These are phyloP conservation scores for Drosophila koepferae DNA, from an alignment of 2,888 invertebrate species.

Conservation along the genomic window DNA sequence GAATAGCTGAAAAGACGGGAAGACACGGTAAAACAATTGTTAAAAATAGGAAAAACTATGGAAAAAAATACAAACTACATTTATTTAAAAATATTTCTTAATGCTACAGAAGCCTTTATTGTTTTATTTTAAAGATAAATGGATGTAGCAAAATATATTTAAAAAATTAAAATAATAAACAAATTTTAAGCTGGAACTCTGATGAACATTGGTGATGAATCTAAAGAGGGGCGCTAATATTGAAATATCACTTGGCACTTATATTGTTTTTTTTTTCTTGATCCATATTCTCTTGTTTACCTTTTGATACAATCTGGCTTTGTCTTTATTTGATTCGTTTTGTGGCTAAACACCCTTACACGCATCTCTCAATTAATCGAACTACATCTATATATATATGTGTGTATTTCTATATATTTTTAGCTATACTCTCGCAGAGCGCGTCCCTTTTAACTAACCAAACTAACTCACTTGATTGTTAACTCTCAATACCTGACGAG, in stretches of 20 bases:
- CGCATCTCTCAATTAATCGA: slow-evolving; percentile 62
- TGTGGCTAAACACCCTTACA: slow-evolving; percentile 54
- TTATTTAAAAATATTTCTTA: too few species aligned
- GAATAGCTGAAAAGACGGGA: too few species aligned
- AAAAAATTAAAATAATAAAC: too few species aligned
- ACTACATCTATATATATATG: slow-evolving; percentile 50
- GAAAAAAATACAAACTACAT: too few species aligned
- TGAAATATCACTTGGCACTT: slow-evolving; percentile 17
- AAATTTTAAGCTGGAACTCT: too few species aligned
- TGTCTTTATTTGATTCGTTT: slow-evolving; percentile 26
- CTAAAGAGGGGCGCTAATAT: not conserved
- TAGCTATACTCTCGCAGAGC: slow-evolving; percentile 82
- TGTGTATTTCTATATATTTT: slow-evolving; percentile 76
- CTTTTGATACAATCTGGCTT: slow-evolving; percentile 22
- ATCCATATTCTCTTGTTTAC: slow-evolving; percentile 15
- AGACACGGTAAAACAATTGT: too few species aligned
- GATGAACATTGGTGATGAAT: too few species aligned
- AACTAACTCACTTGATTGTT: slow-evolving; percentile 34
- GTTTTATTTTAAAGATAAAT: too few species aligned
- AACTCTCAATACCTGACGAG: slow-evolving; percentile 35
- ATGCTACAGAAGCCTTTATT: too few species aligned
- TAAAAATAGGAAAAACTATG: too few species aligned
- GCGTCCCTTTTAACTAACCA: slow-evolving; percentile 54
- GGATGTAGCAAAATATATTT: too few species aligned
- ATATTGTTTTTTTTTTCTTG: slow-evolving; percentile 21